phyloP scores from a whole-genome alignment of 2,113 vertebrate genomes.

The Patagioenas fasciata region DNA sequence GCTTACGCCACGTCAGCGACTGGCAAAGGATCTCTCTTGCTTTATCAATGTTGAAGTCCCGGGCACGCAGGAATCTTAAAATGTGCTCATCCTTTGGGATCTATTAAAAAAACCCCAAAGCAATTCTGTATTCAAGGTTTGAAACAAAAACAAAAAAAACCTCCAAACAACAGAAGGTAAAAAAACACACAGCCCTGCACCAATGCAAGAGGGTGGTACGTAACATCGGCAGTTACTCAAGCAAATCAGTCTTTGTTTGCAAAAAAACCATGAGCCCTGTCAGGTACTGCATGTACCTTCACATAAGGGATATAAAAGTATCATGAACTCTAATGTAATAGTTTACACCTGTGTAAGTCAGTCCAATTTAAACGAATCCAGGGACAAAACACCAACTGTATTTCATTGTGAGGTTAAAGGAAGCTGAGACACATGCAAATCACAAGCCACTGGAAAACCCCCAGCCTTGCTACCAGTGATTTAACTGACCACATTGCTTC shows the following conservation, averaged over 20 bases:
- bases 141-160: not conserved
- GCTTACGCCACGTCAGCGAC: conserved; percentile 93
- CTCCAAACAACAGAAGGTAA: not conserved
- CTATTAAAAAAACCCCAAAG: conserved; percentile 51
- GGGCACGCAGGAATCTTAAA: conserved; percentile 90
- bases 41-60: conserved; percentile 94
- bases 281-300: not conserved
- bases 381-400: not conserved
- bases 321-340: not conserved
- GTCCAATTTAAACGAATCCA: not conserved
- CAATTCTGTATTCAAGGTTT: not conserved
- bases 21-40: conserved; percentile 91
- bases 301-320: not conserved
- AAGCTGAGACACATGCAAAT: not conserved
- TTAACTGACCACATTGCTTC: not conserved
- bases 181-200: not conserved
- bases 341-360: not conserved
- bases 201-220: not conserved
- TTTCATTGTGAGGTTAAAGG: not conserved
- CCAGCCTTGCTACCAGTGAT: not conserved
- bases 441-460: not conserved
- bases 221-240: not conserved
- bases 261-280: not conserved
- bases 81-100: conserved; percentile 97
- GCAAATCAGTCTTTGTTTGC: not conserved